These are phyloP conservation scores for Gasterosteus aculeatus DNA, from an alignment of 2,113 vertebrate species.

Conservation along the genomic window DNA sequence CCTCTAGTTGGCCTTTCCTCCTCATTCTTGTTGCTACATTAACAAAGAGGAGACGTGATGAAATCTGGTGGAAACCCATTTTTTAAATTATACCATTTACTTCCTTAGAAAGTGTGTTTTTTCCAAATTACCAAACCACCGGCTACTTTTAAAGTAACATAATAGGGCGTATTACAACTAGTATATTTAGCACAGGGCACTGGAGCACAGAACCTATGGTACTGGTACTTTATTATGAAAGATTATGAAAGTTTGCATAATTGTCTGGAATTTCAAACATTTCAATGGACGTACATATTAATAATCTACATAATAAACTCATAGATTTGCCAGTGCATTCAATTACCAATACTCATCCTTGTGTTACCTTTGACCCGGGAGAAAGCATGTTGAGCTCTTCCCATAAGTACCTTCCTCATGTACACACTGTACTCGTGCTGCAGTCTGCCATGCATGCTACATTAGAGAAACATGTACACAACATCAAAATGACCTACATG, in stretches of 20 bases:
- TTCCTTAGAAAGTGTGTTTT: background rate
- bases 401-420: background rate
- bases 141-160: background rate
- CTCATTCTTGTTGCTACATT: slow-evolving; percentile 26
- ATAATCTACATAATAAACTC: background rate
- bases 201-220: background rate
- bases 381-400: background rate
- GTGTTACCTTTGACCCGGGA: background rate
- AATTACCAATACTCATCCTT: background rate
- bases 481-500: slow-evolving; percentile 56
- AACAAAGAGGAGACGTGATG: slow-evolving; percentile 20
- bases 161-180: background rate
- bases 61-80: slow-evolving; percentile 10
- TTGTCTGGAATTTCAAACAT: background rate
- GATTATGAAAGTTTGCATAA: background rate
- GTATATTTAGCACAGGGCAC: background rate
- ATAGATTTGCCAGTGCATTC: background rate
- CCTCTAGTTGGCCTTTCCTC: slow-evolving; percentile 7
- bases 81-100: background rate
- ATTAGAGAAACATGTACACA: slow-evolving; percentile 49
- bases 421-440: slow-evolving; percentile 16
- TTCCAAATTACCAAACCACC: background rate
- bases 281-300: background rate
- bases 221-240: background rate
- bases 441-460: slow-evolving; percentile 41